Percentiles rank a stretch among this genome's conserved stretches.
These are phyloP conservation scores for Polymixis lichenea DNA, from an alignment of 2,888 invertebrate species.

Conservation along the genomic window DNA sequence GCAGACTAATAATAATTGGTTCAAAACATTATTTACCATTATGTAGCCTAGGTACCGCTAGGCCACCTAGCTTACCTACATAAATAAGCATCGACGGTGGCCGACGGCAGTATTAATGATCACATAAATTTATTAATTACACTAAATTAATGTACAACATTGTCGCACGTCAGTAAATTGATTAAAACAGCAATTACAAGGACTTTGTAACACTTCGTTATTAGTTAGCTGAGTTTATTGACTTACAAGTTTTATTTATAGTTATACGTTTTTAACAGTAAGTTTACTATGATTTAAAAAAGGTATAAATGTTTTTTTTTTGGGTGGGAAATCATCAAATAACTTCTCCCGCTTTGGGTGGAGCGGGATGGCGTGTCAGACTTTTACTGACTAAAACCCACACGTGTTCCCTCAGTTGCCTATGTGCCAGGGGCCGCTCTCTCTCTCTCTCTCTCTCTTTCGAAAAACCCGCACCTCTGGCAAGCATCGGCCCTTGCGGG, in stretches of 20 bases:
- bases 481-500: too few relatives aligned
- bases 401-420: too few relatives aligned
- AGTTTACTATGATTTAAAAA: conserved; percentile 19
- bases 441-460: too few relatives aligned
- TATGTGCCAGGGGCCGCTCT: too few relatives aligned
- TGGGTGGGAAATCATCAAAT: too few relatives aligned
- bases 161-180: conserved; percentile 40
- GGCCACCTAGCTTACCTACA: neutral
- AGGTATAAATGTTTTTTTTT: too few relatives aligned
- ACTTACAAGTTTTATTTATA: neutral
- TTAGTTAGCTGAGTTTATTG: conserved; percentile 5
- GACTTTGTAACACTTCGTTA: conserved; percentile 37
- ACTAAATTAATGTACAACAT: conserved; percentile 24
- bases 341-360: too few relatives aligned
- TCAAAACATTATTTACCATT: neutral
- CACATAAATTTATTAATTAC: conserved; percentile 48
- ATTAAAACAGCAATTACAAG: conserved; percentile 33
- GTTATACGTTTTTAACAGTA: neutral
- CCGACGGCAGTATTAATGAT: conserved; percentile 16
- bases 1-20: neutral
- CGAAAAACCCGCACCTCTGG: too few relatives aligned
- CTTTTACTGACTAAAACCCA: too few relatives aligned
- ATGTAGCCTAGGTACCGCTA: neutral
- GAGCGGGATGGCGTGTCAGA: too few relatives aligned
- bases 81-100: conserved; percentile 30